Base-by-base conservation (phyloP, 2,113 vertebrate species). In the Poeciliopsis retropinna region DNA sequence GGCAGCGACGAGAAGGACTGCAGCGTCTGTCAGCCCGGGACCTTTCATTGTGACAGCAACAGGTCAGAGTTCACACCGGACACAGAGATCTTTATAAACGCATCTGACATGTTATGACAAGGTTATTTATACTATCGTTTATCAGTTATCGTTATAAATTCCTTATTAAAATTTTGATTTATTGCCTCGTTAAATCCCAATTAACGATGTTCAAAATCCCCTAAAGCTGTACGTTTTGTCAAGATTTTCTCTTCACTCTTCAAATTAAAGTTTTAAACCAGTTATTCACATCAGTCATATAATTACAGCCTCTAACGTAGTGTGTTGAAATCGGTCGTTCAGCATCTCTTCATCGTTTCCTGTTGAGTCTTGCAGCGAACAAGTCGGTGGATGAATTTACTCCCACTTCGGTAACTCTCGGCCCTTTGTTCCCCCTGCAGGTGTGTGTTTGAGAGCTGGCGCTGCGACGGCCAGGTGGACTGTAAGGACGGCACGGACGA, bases 391-490 rank as follows among this genome's bases (percentile, higher is more conserved):
- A 6, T 61, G 32, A 5, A 28, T n/a, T 63, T 62, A 60, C 54
- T 60, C 68, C 2, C n/a, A 0, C 19, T 63, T 37, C 57, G 4
- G 57, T 54, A 60, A 80, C 75, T 81, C 47, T 1, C 14, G 12
- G 4, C 69, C 31, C 60, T 0, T 82, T 76, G 70, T 87, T 27
- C 64, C 10, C 7, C 63, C 34, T 60, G 60, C 90, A 96, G 96
- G 90, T 97, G 97, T 47, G 95, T 97, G 67, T 97, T 96, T 54
- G 97, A 97, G 91, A 97, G 95, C 3, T 97, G 97, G 97, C 95
- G 95, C 39, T 97, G 97, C 2, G 97, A 97, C 0, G 96, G 96
- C 22, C 97, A 97, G 89, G 92, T 95, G 3, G 96, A 97, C 88
- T 97, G 97, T 22, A 95, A 96, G 0, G 97, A 97, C 0, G 94